phyloP scores from a whole-genome alignment of 1,140 invertebrate genomes.

The Sitophilus oryzae region DNA sequence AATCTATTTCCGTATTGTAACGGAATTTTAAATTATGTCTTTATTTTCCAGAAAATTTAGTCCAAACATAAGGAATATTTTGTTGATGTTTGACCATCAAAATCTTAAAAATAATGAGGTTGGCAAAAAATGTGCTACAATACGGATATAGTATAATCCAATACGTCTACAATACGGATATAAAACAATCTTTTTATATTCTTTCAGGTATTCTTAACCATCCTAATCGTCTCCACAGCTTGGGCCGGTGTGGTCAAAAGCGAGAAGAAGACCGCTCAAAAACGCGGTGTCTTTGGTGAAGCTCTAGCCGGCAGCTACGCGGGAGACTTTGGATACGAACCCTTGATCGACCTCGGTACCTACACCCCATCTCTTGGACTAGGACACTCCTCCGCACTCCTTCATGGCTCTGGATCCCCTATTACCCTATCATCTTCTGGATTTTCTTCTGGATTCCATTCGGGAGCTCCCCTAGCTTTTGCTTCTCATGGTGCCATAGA shows the following conservation, averaged over 20 bases:
- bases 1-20: no score
- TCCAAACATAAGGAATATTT: no score
- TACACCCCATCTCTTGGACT: neutral
- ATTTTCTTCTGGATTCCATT: constrained; percentile 7
- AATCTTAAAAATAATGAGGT: no score
- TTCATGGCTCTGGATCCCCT: neutral
- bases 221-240: neutral
- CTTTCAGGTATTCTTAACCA: constrained; percentile 1
- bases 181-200: no score
- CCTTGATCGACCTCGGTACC: constrained; percentile 8
- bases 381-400: neutral
- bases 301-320: constrained; percentile 19
- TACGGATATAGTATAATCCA: no score
- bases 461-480: constrained; percentile 6
- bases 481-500: constrained; percentile 24
- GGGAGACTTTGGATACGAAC: constrained; percentile 6
- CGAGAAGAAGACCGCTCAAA: constrained; percentile 10
- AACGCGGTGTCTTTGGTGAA: constrained; percentile 36
- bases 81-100: no score
- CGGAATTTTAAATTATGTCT: no score
- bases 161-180: no score
- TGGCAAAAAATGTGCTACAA: no score
- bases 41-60: no score
- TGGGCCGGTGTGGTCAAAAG: constrained; percentile 2
- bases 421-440: constrained; percentile 10